Evolutionary conservation across 2,113 vertebrate genomes (phyloP).

Genomic region (Myotis davidii): DNA sequence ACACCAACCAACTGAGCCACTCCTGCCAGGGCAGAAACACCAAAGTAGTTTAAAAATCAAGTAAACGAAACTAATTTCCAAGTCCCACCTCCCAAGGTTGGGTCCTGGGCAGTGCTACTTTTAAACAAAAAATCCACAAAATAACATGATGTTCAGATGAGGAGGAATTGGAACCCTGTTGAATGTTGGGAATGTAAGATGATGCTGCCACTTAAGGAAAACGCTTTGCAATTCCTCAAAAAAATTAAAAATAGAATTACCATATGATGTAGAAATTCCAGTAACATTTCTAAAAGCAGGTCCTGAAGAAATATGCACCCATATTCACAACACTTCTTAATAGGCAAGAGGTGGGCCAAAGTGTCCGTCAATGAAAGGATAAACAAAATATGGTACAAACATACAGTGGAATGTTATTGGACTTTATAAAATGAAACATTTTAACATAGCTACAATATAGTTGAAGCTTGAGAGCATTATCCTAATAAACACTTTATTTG

Average conservation of each 20-base stretch:
- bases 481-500: background rate
- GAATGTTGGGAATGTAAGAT: background rate
- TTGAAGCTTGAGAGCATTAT: slow-evolving; percentile 16
- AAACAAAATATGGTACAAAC: background rate
- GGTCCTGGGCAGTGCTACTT: background rate
- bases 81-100: background rate
- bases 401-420: background rate
- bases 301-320: background rate
- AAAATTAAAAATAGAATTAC: background rate
- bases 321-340: background rate
- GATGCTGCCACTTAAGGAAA: background rate
- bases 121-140: background rate
- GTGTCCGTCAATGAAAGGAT: background rate
- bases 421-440: slow-evolving; percentile 4
- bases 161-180: background rate
- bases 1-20: background rate
- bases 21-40: background rate
- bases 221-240: background rate
- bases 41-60: background rate
- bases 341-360: background rate
- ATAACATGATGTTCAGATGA: background rate
- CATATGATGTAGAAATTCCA: background rate
- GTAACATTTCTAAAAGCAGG: background rate
- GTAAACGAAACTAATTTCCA: background rate
- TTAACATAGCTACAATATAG: background rate